A percentile compares a stretch with the other conserved stretches of the same genome.
Conservation (phyloP, 1,140 invertebrate genomes). For the Dreissena polymorpha region DNA sequence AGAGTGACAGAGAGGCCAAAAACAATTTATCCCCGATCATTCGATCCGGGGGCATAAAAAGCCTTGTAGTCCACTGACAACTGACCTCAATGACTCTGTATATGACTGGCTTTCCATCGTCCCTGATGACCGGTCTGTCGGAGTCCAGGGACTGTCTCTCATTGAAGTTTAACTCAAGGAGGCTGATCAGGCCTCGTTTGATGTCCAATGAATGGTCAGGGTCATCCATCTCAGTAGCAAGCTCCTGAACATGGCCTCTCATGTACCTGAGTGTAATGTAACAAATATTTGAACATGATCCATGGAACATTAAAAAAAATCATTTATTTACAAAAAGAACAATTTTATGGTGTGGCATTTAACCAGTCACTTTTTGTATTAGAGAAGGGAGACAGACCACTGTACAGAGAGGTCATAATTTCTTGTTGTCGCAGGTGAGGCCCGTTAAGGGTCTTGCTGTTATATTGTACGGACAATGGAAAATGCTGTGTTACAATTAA, state of each 20-base stretch:
- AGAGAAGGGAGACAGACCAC: no score
- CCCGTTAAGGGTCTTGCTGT: no score
- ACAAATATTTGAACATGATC: background rate
- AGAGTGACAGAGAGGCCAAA: no score
- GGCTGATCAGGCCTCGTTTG: constrained; percentile 72
- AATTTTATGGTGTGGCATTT: no score
- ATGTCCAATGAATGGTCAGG: constrained; percentile 78
- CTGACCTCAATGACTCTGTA: constrained; percentile 57
- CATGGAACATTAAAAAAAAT: background rate
- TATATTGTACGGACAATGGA: background rate
- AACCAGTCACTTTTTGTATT: no score
- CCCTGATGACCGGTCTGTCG: constrained; percentile 4
- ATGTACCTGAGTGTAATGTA: constrained; percentile 58
- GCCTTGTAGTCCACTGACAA: background rate
- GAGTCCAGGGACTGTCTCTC: constrained; percentile 25
- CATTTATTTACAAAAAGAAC: background rate
- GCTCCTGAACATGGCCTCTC: constrained; percentile 55
- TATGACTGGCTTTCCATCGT: constrained; percentile 2
- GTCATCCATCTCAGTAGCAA: constrained; percentile 66
- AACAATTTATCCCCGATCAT: no score
- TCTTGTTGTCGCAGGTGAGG: no score
- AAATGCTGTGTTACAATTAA: no score
- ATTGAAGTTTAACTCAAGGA: constrained; percentile 76
- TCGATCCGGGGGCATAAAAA: no score
- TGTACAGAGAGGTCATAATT: no score